A percentile compares a stretch with the other conserved stretches of the same genome.
Conservation (phyloP, 1,140 invertebrate species). For the Bombyx mori region ASM3026992v2 NC_085112.1:8538001-8538500, state of each 20-base stretch:
- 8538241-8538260: constrained; percentile 42
- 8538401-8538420: constrained; percentile 1
- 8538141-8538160: constrained; percentile 45
- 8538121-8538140: constrained; percentile 38
- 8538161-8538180: constrained; percentile 54
- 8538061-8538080: background rate
- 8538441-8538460: constrained; percentile 26
- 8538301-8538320: constrained; percentile 14
- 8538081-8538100: constrained; percentile 11
- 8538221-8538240: constrained; percentile 44
- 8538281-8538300: constrained; percentile 16
- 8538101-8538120: constrained; percentile 34
- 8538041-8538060: too few relatives aligned
- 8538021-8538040: too few relatives aligned
- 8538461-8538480: constrained; percentile 34
- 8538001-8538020: too few relatives aligned
- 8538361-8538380: constrained; percentile 8
- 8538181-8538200: constrained; percentile 57
- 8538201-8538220: constrained; percentile 45
- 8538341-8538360: constrained; percentile 7
- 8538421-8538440: constrained; percentile 20
- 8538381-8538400: constrained; percentile 5
- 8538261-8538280: constrained; percentile 25
- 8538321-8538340: constrained; percentile 15
- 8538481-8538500: constrained; percentile 37